phyloP scores from a whole-genome alignment of 2,797 vertebrate genomes.

The Synanceia verrucosa region DNA sequence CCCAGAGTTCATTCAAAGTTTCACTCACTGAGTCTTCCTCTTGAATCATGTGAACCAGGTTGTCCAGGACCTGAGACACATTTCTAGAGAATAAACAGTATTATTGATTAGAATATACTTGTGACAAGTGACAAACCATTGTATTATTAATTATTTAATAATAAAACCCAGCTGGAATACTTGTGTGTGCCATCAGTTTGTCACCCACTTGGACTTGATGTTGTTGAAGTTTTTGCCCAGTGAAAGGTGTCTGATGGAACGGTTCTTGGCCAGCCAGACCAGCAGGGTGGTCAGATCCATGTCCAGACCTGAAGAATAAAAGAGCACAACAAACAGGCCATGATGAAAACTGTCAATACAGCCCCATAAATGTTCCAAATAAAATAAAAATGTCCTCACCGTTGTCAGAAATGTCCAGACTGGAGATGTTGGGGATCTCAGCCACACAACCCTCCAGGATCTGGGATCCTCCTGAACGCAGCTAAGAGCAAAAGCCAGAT shows the following conservation, averaged over 20 bases:
- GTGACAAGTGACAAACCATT: neutral
- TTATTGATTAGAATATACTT: neutral
- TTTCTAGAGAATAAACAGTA: constrained; percentile 81
- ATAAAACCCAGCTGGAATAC: neutral
- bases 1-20: neutral
- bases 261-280: constrained; percentile 96
- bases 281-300: constrained; percentile 94
- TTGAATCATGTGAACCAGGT: constrained; percentile 96
- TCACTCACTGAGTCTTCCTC: constrained; percentile 96
- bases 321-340: neutral
- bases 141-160: too few species aligned
- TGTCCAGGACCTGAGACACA: constrained; percentile 91
- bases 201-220: constrained; percentile 95
- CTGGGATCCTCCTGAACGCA: constrained; percentile 94
- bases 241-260: constrained; percentile 93
- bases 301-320: constrained; percentile 86
- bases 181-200: too few species aligned
- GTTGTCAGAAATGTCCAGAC: constrained; percentile 97
- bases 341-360: fast-evolving
- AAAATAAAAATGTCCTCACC: constrained; percentile 78
- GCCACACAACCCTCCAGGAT: constrained; percentile 97
- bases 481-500: constrained; percentile 69
- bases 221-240: constrained; percentile 98
- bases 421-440: constrained; percentile 96
- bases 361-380: fast-evolving